Conservation (phyloP, 2,888 invertebrate genomes). For the Drosophila siamana region DNA sequence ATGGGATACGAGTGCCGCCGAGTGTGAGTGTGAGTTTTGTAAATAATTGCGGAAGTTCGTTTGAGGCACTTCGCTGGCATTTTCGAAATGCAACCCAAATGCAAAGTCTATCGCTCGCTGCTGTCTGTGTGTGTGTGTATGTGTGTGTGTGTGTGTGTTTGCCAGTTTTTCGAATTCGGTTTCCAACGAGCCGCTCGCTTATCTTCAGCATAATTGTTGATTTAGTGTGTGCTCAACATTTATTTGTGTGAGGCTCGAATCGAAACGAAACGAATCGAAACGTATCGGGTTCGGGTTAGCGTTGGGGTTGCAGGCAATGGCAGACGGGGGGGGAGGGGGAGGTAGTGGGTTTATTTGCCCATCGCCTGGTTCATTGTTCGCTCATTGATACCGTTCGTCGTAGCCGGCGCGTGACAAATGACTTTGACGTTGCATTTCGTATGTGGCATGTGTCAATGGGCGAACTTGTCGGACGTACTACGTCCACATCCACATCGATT, state of each 20-base stretch:
- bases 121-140: too few relatives aligned
- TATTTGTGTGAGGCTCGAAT: slow-evolving; percentile 47
- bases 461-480: slow-evolving; percentile 28
- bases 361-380: slow-evolving; percentile 72
- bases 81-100: slow-evolving; percentile 43
- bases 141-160: slow-evolving; percentile 7
- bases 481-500: not conserved
- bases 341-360: slow-evolving; percentile 53
- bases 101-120: slow-evolving; percentile 7
- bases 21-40: slow-evolving; percentile 49
- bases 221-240: slow-evolving; percentile 77
- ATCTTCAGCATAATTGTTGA: slow-evolving; percentile 78
- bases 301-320: slow-evolving; percentile 5
- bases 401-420: slow-evolving; percentile 76
- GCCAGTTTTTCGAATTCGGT: slow-evolving; percentile 32
- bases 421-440: slow-evolving; percentile 76
- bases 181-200: slow-evolving; percentile 71
- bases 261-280: slow-evolving; percentile 4
- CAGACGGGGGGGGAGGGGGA: not conserved
- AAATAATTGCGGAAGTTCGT: slow-evolving; percentile 82
- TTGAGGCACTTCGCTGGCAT: slow-evolving; percentile 55
- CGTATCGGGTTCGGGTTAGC: slow-evolving; percentile 8
- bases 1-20: slow-evolving; percentile 52
- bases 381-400: slow-evolving; percentile 67
- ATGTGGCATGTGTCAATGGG: slow-evolving; percentile 67